Conservation (phyloP, 2,888 invertebrate species). For the Pseudoips prasinana region DNA sequence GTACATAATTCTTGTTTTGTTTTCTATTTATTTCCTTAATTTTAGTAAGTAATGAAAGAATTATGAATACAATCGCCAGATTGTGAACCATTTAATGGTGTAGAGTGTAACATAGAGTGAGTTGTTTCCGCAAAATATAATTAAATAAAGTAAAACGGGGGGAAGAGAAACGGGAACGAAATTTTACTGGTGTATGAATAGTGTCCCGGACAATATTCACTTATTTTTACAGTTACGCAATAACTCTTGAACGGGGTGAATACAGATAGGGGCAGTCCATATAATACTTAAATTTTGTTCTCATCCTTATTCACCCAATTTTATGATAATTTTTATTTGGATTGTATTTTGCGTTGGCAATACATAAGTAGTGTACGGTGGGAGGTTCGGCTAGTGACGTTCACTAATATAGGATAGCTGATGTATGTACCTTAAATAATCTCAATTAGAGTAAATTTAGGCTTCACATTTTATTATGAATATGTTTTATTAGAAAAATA, state of each 20-base stretch:
- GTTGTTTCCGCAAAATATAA: slow-evolving; percentile 14
- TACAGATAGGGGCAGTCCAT: too few species aligned
- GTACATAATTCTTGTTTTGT: slow-evolving; percentile 62
- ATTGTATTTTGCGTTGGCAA: slow-evolving; percentile 6
- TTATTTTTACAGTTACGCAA: too few species aligned
- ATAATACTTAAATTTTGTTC: too few species aligned
- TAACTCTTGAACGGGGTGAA: too few species aligned
- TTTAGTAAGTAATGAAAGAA: slow-evolving; percentile 38
- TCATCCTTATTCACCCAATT: too few species aligned
- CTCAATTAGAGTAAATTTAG: slow-evolving; percentile 59
- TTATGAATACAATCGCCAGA: slow-evolving; percentile 35
- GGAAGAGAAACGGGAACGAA: too few species aligned
- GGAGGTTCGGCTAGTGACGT: slow-evolving; percentile 55
- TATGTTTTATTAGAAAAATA: slow-evolving; percentile 27
- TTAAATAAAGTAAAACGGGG: not conserved
- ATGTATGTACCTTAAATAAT: slow-evolving; percentile 70
- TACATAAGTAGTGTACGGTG: slow-evolving; percentile 27
- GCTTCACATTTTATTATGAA: slow-evolving; percentile 23
- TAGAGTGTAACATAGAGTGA: slow-evolving; percentile 26
- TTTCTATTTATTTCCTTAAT: slow-evolving; percentile 61
- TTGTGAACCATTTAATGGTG: slow-evolving; percentile 61
- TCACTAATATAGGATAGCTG: slow-evolving; percentile 52
- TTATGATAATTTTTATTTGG: too few species aligned
- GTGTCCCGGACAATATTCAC: too few species aligned
- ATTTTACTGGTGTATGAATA: too few species aligned